phyloP scores from a whole-genome alignment of 2,113 vertebrate species.

The Halichoerus grypus region DNA sequence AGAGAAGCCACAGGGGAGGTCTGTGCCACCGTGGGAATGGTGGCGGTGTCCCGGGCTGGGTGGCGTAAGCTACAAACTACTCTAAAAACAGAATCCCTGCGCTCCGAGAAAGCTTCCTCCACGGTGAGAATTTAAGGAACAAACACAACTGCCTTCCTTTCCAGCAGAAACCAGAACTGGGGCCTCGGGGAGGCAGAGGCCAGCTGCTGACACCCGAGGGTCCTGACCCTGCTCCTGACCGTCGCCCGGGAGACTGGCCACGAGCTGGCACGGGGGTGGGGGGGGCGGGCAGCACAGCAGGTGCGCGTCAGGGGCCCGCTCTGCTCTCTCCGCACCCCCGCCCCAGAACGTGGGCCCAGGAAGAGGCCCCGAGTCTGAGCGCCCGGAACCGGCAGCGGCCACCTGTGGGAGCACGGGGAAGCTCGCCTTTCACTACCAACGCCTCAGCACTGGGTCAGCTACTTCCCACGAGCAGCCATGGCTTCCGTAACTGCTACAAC shows the following conservation, averaged over 20 bases:
- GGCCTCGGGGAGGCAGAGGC: fast-evolving
- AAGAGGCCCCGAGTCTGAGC: neutral
- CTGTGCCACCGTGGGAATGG: fast-evolving
- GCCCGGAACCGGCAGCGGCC: fast-evolving
- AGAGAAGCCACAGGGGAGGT: neutral
- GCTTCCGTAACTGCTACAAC: fast-evolving
- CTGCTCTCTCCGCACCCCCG: neutral
- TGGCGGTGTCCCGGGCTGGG: neutral
- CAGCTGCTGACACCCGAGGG: fast-evolving
- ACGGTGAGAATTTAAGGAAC: neutral
- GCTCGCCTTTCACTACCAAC: fast-evolving
- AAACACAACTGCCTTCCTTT: neutral
- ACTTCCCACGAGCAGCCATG: fast-evolving
- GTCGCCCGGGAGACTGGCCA: fast-evolving
- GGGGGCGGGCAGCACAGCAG: neutral
- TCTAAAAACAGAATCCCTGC: neutral
- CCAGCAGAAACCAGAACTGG: neutral
- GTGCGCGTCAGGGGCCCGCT: neutral
- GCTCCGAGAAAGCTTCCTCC: neutral
- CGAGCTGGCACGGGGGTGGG: fast-evolving
- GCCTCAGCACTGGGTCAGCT: neutral
- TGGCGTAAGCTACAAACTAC: fast-evolving
- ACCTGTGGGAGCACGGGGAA: fast-evolving
- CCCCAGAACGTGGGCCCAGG: neutral
- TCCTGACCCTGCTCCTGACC: fast-evolving